These are phyloP conservation scores for Tetraneura akinire DNA, from an alignment of 1,140 invertebrate species.

Conservation along the genomic window DNA sequence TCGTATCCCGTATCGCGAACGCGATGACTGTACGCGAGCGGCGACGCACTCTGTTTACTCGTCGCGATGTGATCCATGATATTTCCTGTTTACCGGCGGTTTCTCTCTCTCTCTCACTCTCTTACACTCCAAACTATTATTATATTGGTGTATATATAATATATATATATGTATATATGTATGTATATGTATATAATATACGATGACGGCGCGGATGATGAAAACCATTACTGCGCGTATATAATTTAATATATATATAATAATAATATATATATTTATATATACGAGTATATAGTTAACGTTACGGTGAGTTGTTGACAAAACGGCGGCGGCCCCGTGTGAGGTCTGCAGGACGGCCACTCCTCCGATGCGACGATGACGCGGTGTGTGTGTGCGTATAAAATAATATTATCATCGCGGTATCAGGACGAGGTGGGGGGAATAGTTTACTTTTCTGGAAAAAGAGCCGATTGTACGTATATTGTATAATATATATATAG, in stretches of 20 bases:
- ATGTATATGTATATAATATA: background rate
- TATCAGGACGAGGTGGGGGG: too few relatives aligned
- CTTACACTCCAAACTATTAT: conserved; percentile 11
- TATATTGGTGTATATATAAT: background rate
- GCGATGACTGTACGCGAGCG: background rate
- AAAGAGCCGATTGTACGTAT: too few relatives aligned
- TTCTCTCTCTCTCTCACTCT: conserved; percentile 13
- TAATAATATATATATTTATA: background rate
- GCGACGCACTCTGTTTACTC: conserved; percentile 14
- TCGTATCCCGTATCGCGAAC: background rate
- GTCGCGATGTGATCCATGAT: conserved; percentile 24
- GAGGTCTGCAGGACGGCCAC: conserved; percentile 33
- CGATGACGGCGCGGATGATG: background rate
- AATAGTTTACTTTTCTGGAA: too few relatives aligned
- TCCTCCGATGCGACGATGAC: background rate
- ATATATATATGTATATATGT: background rate
- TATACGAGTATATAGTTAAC: background rate
- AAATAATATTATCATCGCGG: background rate
- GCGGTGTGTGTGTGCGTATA: background rate
- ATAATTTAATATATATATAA: too few relatives aligned
- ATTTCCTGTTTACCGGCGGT: conserved; percentile 39
- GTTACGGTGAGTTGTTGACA: conserved; percentile 32
- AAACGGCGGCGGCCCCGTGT: conserved; percentile 45
- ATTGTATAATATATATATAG: background rate
- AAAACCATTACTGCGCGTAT: background rate